Evolutionary conservation across 2,797 vertebrate species (phyloP), one percentile per base, ranked within the genome.

Genomic region (Alosa sapidissima): DNA sequence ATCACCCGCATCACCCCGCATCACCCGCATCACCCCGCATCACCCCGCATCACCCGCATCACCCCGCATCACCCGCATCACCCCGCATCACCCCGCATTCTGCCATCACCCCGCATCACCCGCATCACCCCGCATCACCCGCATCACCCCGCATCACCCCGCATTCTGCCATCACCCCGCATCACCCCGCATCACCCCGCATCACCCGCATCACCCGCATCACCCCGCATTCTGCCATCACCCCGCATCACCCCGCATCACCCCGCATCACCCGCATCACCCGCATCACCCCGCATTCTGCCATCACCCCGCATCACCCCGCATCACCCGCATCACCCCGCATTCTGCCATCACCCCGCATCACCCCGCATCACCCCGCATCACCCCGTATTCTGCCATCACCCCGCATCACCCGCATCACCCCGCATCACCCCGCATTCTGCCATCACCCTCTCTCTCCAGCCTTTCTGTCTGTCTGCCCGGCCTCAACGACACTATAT

Each of bases 211-310:
- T n/a, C n/a, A n/a, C 28, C 28, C 28, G 28, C 28, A 28, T 28
- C 81, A 88, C 52, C 83, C 78, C n/a, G 81, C 87, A 88, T 93
- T 91, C 91, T 91, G 87, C 86, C 88, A 87, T 89, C 84, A 55
- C 82, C 84, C 41, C 91, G 88, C 88, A 87, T 89, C 84, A 55
- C 82, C 84, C 0, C 28, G 28, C 28, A 28, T 28, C 28, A 28
- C 28, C 28, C 28, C 28, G 28, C 28, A 28, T n/a, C n/a, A n/a
- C n/a, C n/a, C n/a, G n/a, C n/a, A n/a, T n/a, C n/a, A n/a, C n/a
- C n/a, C n/a, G n/a, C n/a, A n/a, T n/a, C n/a, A 88, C n/a, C 52
- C 83, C 78, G 81, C 87, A 88, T 93, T 90, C 91, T 91, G 88
- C 86, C 88, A 87, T 89, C 84, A 55, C 28, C 28, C 28, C 87